Evolutionary conservation across 2,797 vertebrate species (phyloP), one percentile per base, ranked within the genome.

Genomic region (Lepilemur septentrionalis): DNA sequence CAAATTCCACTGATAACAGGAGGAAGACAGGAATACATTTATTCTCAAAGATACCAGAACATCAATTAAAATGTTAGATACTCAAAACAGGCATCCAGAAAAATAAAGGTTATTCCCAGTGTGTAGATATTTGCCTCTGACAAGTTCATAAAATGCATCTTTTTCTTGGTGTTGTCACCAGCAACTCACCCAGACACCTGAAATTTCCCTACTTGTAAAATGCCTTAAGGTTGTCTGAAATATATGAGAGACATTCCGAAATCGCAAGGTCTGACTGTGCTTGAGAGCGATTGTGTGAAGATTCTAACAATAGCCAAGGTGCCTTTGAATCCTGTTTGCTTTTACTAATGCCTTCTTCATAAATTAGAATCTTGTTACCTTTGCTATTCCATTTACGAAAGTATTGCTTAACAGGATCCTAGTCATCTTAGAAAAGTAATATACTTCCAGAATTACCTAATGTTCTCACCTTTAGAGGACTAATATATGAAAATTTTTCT

Each of bases 61-160:
- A 57, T 81, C 92, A 98, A 97, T 95, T 96, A 97, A 97, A 95
- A 85, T 73, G 32, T 94, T 91, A 95, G 83, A 50, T 65, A 63
- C 63, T 95, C 83, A 94, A 65, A 65, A 76, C 30, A 81, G 84
- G 93, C 81, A 94, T 69, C 75, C 81, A 50, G 22, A 59, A 93
- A 95, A 97, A 95, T 92, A 95, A 96, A 96, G 81, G 73, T 86
- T 95, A 96, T 94, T 90, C 76, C 76, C 76, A 41, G 3, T 59
- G 55, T 83, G 43, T 78, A 67, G 67, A 67, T 86, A 88, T 95
- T 94, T 91, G 38, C 94, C 55, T 95, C 22, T 14, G 57, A 95
- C 50, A 93, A 80, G 75, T 83, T 97, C 78, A 85, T 76, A 52
- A 82, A 92, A 93, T n/a, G 65, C 50, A 41, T 82, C 52, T 67